Conservation (phyloP, 2,888 invertebrate species). For the Macrosoma leucophasiata region DNA sequence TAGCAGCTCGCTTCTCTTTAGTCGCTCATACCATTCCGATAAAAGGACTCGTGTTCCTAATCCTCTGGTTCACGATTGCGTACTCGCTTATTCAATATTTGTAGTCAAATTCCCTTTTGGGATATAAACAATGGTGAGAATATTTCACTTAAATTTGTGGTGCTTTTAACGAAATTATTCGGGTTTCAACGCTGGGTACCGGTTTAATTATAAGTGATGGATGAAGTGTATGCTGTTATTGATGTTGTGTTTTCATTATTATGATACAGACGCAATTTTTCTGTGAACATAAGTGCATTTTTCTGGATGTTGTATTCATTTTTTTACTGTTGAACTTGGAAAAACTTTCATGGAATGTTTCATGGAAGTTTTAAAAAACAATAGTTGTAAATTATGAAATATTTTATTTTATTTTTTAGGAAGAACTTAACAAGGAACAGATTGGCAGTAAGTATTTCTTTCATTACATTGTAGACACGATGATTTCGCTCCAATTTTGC, state of each 20-base stretch:
- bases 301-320: too few species aligned
- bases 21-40: slow-evolving; percentile 65
- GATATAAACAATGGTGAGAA: slow-evolving; percentile 49
- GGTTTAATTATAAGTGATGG: too few species aligned
- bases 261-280: slow-evolving; percentile 18
- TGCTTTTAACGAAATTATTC: too few species aligned
- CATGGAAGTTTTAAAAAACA: neutral
- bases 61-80: slow-evolving; percentile 55
- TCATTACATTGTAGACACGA: slow-evolving; percentile 3
- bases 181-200: too few species aligned
- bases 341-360: too few species aligned
- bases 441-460: slow-evolving; percentile 79
- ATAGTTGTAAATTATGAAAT: slow-evolving; percentile 13
- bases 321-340: too few species aligned
- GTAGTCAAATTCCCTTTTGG: slow-evolving; percentile 34
- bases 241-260: slow-evolving; percentile 23
- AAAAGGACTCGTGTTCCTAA: slow-evolving; percentile 63
- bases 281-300: too few species aligned
- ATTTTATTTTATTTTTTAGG: slow-evolving; percentile 71
- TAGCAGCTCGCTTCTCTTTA: slow-evolving; percentile 50
- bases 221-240: too few species aligned
- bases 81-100: slow-evolving; percentile 41
- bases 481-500: too few species aligned
- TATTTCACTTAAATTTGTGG: slow-evolving; percentile 9
- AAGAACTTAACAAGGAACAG: slow-evolving; percentile 87